A percentile compares a stretch with the other conserved stretches of the same genome.
These are phyloP conservation scores for Cheilosia vernalis DNA, from an alignment of 2,888 invertebrate genomes.

Conservation along the genomic window DNA sequence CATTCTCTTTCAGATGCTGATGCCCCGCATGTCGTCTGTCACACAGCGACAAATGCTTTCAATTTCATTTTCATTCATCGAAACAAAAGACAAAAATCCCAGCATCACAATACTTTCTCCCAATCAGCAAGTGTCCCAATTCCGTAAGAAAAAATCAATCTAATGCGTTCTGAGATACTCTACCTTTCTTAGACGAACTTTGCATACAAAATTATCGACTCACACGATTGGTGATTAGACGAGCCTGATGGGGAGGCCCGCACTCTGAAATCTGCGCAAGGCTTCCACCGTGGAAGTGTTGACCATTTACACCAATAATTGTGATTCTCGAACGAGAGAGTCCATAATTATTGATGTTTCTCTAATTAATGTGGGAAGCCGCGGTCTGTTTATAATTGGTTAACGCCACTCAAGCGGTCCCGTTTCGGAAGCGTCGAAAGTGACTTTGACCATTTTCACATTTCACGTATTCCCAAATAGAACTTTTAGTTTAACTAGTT, in stretches of 20 bases:
- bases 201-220: conserved; percentile 48
- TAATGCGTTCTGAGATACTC: conserved; percentile 30
- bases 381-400: too few species aligned
- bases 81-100: conserved; percentile 39
- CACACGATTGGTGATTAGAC: conserved; percentile 28
- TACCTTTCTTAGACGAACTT: conserved; percentile 41
- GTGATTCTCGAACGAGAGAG: neutral
- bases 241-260: neutral
- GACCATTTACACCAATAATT: neutral
- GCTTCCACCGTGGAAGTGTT: neutral
- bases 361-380: conserved; percentile 49
- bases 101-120: conserved; percentile 35
- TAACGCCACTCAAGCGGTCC: too few species aligned
- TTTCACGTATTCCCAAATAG: neutral
- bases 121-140: conserved; percentile 58
- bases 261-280: conserved; percentile 9
- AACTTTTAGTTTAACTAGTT: conserved; percentile 7
- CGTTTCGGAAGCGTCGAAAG: too few species aligned
- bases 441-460: conserved; percentile 28
- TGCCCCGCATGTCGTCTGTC: neutral
- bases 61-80: conserved; percentile 48
- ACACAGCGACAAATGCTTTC: conserved; percentile 35
- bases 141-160: conserved; percentile 51
- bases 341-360: neutral
- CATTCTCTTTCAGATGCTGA: neutral